phyloP scores from a whole-genome alignment of 2,113 vertebrate genomes.

The Ptyas mucosa region DNA sequence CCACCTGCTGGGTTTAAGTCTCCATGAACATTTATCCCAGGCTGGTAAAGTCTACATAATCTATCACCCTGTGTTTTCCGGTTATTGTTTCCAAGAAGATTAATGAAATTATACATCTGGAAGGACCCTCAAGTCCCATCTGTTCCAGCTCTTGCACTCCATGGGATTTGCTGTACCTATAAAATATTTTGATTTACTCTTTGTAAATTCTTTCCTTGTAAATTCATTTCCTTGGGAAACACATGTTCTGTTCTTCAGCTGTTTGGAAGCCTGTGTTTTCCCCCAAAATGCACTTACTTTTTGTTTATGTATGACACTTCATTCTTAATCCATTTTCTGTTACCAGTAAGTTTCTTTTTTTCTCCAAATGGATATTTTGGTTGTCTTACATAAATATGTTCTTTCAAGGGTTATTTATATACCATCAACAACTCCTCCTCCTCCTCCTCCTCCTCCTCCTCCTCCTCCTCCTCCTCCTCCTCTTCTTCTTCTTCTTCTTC shows the following conservation, averaged over 20 bases:
- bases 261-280: not conserved
- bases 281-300: not conserved
- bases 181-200: not conserved
- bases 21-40: not conserved
- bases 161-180: not conserved
- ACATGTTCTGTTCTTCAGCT: not conserved
- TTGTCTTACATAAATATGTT: not conserved
- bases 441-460: no score
- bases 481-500: no score
- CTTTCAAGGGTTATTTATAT: not conserved
- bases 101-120: constrained; percentile 12
- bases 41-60: not conserved
- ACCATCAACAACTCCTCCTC: not conserved
- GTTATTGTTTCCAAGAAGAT: not conserved
- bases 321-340: no score
- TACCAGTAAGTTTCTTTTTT: not conserved
- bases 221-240: not conserved
- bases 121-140: constrained; percentile 1
- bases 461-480: no score
- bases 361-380: not conserved
- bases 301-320: no score
- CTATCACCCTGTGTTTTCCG: not conserved
- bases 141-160: not conserved
- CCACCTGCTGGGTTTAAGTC: not conserved
- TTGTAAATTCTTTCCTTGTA: not conserved